Base-by-base conservation (phyloP, 2,888 invertebrate genomes). In the Spicauda simplicius region DNA sequence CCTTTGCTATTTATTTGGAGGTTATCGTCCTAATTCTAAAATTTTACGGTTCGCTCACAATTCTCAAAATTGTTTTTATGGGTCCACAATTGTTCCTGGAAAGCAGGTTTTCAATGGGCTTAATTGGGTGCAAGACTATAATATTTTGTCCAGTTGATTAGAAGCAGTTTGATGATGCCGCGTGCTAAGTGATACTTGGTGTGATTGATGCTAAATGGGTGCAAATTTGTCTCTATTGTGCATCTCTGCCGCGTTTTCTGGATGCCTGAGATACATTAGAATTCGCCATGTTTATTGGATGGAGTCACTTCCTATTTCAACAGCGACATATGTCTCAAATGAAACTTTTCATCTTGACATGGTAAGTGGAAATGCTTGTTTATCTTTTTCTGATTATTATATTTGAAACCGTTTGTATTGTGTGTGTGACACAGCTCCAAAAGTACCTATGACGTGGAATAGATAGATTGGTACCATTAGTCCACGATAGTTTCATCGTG, bases 201-300 rank as follows among this genome's bases (percentile, higher is more conserved):
- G 65, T 60, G 65, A 66, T 66, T 61, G 66, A 61, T 60, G 66
- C 50, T 61, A 66, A 66, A 66, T 66, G 66, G 56, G n/a, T 16
- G 19, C 66, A 66, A 61, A 56, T 66, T 66, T 66, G 60, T 66
- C 66, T 66, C 60, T n/a, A 66, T 66, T 66, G 50, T 50, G 18
- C 14, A 48, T 14, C 37, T 66, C 65, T 60, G 30, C 60, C 48
- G 66, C 48, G 60, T 59, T 20, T 20, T 30, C 37, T 25, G 37
- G 0, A 55, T n/a, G 33, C 33, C 25, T 48, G 5, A 33, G 5
- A 19, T 30, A 19, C 63, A 48, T 37, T 56, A 12, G 55, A 66
- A 66, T 66, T 60, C 18, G 33, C 48, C 54, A 59, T 66, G 48
- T 45, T 60, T 19, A 59, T 48, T 6, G 30, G 48, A 50, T 54